Base-by-base conservation (phyloP, 1,140 invertebrate genomes). In the Drosophila yakuba region DNA sequence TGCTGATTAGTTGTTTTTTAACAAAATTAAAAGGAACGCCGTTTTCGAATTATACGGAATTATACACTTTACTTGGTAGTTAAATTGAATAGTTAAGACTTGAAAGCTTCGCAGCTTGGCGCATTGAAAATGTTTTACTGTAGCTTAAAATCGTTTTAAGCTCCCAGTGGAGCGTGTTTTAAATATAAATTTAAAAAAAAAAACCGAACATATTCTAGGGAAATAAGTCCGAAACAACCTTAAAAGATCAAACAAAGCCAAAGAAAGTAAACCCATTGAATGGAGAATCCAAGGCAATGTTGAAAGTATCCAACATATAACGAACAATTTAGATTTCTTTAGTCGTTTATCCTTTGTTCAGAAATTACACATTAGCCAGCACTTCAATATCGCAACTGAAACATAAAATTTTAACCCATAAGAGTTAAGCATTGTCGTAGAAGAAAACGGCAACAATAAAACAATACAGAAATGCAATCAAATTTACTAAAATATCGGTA, bases 101-200 rank as follows among this genome's bases (percentile, higher is more conserved):
- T 77, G 10, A 62, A 84, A 89, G 84, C 84, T 89, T 89, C 54
- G 80, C 72, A 77, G 76, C 80, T 68, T 68, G 47, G 59, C 63
- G 67, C 80, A 86, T 85, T 88, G 44, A 74, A 89, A 88, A 89
- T 89, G 78, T 89, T 88, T 88, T 88, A 88, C 80, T 88, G 84
- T 89, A 88, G 84, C 73, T 63, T 89, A 77, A 83, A 82, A 77
- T 80, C 23, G 57, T 83, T 89, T 89, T 77, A 88, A 71, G 59
- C 61, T 50, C 74, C 69, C 55, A 2, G 43, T 17, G 58, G 68
- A 54, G 68, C 55, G 64, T 28, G 51, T 89, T 88, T 83, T 80
- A 88, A 83, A 80, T 79, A 76, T 59, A 83, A 57, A 63, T 54
- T 58, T 55, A n/a, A 43, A 56, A 58, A 59, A 20, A 20, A 20